These are phyloP conservation scores for Trinorchestia longiramus DNA, from an alignment of 1,140 invertebrate species.

Conservation along the genomic window DNA sequence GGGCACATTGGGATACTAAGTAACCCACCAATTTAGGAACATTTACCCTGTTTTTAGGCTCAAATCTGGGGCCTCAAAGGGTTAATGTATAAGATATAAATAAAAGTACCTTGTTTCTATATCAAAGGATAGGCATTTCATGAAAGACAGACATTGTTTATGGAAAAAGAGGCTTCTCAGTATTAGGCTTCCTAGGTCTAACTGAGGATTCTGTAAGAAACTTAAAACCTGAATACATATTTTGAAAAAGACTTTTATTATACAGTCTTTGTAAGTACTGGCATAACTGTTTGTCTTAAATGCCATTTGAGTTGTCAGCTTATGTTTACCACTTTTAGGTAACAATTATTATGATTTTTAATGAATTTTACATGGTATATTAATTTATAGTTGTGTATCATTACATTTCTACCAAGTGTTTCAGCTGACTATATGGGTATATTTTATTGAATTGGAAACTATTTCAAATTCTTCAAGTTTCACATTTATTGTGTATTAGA, in stretches of 20 bases:
- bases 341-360: background rate
- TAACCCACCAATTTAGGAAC: too few relatives aligned
- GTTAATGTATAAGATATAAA: too few relatives aligned
- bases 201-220: background rate
- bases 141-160: background rate
- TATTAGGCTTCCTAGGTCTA: background rate
- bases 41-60: too few relatives aligned
- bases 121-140: background rate
- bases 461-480: background rate
- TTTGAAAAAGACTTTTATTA: too few relatives aligned
- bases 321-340: background rate
- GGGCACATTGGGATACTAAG: too few relatives aligned
- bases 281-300: too few relatives aligned
- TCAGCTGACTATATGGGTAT: background rate
- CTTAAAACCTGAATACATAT: too few relatives aligned
- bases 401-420: background rate
- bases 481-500: background rate
- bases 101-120: too few relatives aligned
- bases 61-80: too few relatives aligned
- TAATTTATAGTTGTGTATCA: background rate
- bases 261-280: too few relatives aligned
- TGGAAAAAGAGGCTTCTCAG: background rate
- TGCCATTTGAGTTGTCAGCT: background rate
- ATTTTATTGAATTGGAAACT: background rate
- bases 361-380: background rate